These are phyloP conservation scores for Anthopleura sola DNA, from an alignment of 64 coral and sea anemone species.

Conservation along the genomic window DNA sequence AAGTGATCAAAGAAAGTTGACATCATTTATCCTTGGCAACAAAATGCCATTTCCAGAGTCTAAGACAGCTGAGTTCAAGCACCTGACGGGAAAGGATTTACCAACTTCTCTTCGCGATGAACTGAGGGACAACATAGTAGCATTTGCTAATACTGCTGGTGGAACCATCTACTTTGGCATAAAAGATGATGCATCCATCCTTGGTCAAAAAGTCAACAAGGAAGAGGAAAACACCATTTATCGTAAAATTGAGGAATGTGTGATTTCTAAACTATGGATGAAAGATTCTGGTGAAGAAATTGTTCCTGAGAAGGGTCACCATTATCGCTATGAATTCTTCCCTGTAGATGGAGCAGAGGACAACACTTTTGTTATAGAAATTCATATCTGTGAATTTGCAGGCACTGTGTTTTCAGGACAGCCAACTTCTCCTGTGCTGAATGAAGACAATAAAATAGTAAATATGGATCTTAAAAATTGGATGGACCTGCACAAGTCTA, in stretches of 20 bases:
- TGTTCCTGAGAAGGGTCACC: neutral
- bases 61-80: neutral
- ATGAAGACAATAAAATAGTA: neutral
- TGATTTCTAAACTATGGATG: neutral
- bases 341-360: neutral
- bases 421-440: neutral
- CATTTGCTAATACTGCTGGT: conserved; percentile 1
- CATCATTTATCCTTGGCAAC: neutral
- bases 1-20: neutral
- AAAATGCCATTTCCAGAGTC: neutral
- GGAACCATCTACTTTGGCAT: neutral
- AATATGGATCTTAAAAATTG: neutral
- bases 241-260: neutral
- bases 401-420: neutral
- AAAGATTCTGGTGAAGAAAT: neutral
- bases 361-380: neutral
- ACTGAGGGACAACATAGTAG: neutral
- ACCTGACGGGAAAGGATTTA: neutral
- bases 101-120: neutral
- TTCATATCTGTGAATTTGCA: neutral
- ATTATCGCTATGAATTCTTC: neutral
- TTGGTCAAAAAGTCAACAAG: neutral
- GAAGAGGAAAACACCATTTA: neutral
- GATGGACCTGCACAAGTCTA: neutral
- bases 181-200: neutral